Conservation (phyloP, 2,113 vertebrate species). For the Callaeas wilsoni region DNA sequence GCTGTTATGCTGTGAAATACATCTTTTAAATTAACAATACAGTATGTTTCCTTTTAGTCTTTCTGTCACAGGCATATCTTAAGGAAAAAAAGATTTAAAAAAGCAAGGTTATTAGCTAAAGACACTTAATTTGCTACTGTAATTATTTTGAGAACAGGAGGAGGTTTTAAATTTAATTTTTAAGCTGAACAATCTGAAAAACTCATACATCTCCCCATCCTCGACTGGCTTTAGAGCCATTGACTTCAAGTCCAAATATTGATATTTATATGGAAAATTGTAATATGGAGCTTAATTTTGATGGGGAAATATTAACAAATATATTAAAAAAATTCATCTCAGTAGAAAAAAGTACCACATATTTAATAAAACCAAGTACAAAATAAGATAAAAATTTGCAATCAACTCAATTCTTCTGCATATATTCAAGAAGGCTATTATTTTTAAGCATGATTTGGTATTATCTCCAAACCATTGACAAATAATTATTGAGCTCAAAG, state of each 20-base stretch:
- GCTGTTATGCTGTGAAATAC: neutral
- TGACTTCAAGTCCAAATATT: neutral
- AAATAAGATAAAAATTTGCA: neutral
- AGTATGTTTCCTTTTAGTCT: neutral
- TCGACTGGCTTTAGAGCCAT: neutral
- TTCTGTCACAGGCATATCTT: neutral
- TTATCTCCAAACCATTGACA: neutral
- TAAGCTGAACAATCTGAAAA: neutral
- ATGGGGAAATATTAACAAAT: neutral
- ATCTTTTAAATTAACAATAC: neutral
- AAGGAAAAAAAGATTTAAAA: neutral
- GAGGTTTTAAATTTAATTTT: neutral
- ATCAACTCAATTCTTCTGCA: neutral
- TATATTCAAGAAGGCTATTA: neutral
- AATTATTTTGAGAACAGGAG: neutral
- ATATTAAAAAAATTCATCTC: neutral
- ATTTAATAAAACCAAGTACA: neutral
- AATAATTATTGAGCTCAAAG: neutral
- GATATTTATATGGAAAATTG: neutral
- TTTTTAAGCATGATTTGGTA: neutral
- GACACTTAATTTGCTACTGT: neutral
- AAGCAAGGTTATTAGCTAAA: neutral
- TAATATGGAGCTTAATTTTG: neutral
- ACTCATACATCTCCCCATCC: neutral
- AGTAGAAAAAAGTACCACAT: neutral